These are phyloP conservation scores for Sparus aurata DNA, from an alignment of 2,797 vertebrate genomes.

Conservation along the genomic window DNA sequence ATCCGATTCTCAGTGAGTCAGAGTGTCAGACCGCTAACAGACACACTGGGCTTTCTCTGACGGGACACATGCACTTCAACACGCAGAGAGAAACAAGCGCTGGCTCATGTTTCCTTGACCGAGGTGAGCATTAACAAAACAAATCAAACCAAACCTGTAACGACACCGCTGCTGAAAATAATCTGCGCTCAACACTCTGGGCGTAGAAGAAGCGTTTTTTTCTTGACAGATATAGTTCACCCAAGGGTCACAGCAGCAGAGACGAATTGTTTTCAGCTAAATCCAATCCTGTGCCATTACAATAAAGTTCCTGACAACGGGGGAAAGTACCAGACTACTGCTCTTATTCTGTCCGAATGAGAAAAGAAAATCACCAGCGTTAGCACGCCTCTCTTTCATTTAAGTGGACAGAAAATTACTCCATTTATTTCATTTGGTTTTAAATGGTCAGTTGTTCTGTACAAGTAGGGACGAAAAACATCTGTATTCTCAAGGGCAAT, in stretches of 20 bases:
- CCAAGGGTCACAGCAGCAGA: conserved; percentile 63
- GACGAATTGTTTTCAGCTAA: conserved; percentile 68
- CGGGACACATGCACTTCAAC: conserved; percentile 51
- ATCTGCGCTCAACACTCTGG: conserved; percentile 59
- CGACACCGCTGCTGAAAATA: conserved; percentile 59
- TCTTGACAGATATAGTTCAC: conserved; percentile 70
- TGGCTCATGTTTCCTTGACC: conserved; percentile 51
- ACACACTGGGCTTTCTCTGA: conserved; percentile 50
- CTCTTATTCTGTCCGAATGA: conserved; percentile 33
- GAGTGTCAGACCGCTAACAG: conserved; percentile 70
- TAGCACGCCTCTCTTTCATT: conserved; percentile 2
- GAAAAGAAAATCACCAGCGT: neutral
- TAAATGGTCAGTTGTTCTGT: conserved; percentile 45
- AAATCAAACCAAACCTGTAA: conserved; percentile 69
- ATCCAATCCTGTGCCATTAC: conserved; percentile 65
- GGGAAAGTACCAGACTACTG: conserved; percentile 45
- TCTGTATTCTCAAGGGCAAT: conserved; percentile 50
- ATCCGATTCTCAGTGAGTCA: conserved; percentile 67
- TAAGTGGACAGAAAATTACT: conserved; percentile 5
- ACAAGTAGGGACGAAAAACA: conserved; percentile 2
- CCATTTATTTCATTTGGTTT: conserved; percentile 31
- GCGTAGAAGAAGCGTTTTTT: conserved; percentile 37
- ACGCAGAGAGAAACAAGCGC: conserved; percentile 23
- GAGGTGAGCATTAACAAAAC: conserved; percentile 67
- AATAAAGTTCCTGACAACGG: conserved; percentile 54